Evolutionary conservation across 2,113 vertebrate species (phyloP).

Genomic region (Jaculus jaculus): DNA sequence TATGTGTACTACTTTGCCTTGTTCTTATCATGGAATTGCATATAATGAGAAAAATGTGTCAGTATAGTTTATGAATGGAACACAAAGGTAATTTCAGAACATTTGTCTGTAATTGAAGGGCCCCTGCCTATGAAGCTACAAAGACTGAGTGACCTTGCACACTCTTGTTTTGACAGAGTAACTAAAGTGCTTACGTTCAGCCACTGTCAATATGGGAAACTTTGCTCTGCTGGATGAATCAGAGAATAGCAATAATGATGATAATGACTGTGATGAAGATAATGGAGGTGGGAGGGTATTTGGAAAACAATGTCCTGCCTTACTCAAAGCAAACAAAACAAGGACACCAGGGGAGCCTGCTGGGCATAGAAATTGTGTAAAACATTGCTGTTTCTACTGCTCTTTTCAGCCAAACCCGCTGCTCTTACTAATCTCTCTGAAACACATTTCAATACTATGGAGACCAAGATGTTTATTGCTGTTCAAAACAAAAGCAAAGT

Average conservation of each 20-base stretch:
- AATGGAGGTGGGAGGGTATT: constrained; percentile 64
- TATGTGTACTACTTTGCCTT: constrained; percentile 53
- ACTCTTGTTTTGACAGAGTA: constrained; percentile 69
- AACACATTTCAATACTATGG: background rate
- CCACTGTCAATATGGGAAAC: constrained; percentile 49
- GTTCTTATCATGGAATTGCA: constrained; percentile 40
- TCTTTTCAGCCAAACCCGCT: background rate
- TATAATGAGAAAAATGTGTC: constrained; percentile 65
- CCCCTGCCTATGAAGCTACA: constrained; percentile 59
- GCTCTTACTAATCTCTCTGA: constrained; percentile 6
- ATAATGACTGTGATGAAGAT: constrained; percentile 62
- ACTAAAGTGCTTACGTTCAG: constrained; percentile 64
- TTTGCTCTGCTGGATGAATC: constrained; percentile 54
- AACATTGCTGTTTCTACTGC: background rate
- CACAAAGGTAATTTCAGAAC: constrained; percentile 66
- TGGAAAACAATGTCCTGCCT: constrained; percentile 57
- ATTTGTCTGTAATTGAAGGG: constrained; percentile 49
- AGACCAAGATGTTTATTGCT: background rate
- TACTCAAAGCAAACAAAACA: constrained; percentile 32
- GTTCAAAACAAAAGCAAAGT: constrained; percentile 25
- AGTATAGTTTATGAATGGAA: constrained; percentile 34
- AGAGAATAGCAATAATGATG: constrained; percentile 59
- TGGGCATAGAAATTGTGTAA: constrained; percentile 4
- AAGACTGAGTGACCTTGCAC: constrained; percentile 35
- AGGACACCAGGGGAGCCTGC: constrained; percentile 20